Evolutionary conservation across 2,888 invertebrate species (phyloP).

Genomic region (Ptilodon capucinus): DNA sequence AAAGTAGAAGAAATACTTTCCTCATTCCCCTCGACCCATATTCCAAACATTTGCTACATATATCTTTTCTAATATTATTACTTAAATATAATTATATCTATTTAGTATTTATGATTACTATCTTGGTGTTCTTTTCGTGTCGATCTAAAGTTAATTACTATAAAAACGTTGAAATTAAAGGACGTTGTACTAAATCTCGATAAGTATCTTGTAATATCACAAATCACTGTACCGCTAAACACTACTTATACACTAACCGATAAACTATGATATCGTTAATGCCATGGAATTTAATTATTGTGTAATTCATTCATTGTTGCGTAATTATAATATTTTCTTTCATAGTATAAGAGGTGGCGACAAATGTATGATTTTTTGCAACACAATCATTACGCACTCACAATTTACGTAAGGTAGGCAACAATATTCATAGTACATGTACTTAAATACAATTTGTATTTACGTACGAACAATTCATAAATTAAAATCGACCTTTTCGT

Average conservation of each 20-base stretch:
- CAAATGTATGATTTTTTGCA: background rate
- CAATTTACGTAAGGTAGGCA: no score
- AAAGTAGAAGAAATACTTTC: slow-evolving; percentile 19
- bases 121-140: slow-evolving; percentile 78
- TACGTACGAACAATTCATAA: no score
- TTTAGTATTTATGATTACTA: slow-evolving; percentile 51
- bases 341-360: background rate
- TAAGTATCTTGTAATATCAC: slow-evolving; percentile 80
- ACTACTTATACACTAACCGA: slow-evolving; percentile 62
- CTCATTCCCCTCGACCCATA: slow-evolving; percentile 14
- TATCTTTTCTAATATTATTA: slow-evolving; percentile 19
- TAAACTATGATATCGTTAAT: slow-evolving; percentile 53
- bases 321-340: slow-evolving; percentile 1
- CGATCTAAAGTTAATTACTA: slow-evolving; percentile 69
- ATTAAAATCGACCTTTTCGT: no score
- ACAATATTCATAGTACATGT: no score
- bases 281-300: slow-evolving; percentile 55
- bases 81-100: slow-evolving; percentile 27
- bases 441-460: no score
- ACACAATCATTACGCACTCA: no score
- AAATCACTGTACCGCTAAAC: slow-evolving; percentile 75
- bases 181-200: slow-evolving; percentile 76
- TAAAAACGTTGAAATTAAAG: slow-evolving; percentile 70
- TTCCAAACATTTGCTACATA: slow-evolving; percentile 14
- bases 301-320: slow-evolving; percentile 27